Percentiles rank a stretch among this genome's conserved stretches.
phyloP scores from a whole-genome alignment of 2,113 vertebrate species.

The Protomyctophum bolini region DNA sequence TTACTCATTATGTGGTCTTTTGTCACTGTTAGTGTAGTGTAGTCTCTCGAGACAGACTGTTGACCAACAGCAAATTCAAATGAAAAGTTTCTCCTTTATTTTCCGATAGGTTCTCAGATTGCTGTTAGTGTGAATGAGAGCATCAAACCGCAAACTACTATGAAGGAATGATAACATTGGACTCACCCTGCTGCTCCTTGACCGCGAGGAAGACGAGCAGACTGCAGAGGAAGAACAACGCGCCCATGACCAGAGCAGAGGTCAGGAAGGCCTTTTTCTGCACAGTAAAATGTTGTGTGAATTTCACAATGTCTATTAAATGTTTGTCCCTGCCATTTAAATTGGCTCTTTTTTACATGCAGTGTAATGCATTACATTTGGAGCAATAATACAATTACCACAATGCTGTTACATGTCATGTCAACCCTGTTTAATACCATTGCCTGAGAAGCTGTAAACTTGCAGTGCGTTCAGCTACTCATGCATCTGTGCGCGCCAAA shows the following conservation, averaged over 20 bases:
- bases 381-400: too few species aligned
- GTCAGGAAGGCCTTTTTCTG: slow-evolving; percentile 72
- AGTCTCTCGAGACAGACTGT: too few species aligned
- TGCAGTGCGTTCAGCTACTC: neutral
- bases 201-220: slow-evolving; percentile 77
- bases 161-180: neutral
- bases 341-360: neutral
- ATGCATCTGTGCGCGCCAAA: neutral
- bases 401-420: too few species aligned
- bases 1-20: too few species aligned
- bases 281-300: neutral
- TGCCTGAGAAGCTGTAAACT: too few species aligned
- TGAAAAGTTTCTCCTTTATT: too few species aligned
- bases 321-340: neutral
- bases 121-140: too few species aligned
- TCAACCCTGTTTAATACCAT: too few species aligned
- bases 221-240: slow-evolving; percentile 75
- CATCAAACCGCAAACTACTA: too few species aligned
- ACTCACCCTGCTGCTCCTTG: slow-evolving; percentile 75
- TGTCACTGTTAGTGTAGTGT: too few species aligned
- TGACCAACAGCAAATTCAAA: too few species aligned
- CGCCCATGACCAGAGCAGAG: slow-evolving; percentile 70
- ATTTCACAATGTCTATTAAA: neutral
- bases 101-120: too few species aligned
- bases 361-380: neutral